Base-by-base conservation (phyloP, 2,797 vertebrate genomes). In the Hemitrygon akajei region DNA sequence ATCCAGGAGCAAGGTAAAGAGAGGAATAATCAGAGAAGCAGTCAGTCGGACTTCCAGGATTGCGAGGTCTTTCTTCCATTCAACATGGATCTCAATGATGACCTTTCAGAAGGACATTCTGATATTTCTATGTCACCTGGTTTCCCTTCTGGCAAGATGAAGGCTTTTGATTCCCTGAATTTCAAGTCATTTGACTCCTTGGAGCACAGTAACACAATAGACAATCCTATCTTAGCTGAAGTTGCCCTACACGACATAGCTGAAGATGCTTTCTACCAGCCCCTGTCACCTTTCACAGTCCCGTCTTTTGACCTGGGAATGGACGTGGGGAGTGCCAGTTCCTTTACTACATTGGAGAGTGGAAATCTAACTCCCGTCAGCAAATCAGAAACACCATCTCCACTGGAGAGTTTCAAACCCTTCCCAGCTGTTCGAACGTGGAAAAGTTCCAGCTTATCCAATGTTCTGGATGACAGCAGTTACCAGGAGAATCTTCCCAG, bases 391-490 rank as follows among this genome's bases (percentile, higher is more conserved):
- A 99, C 98, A 0, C 98, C 98, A 0, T 99, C 99, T 0, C 98
- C 98, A 0, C 95, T 99, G 71, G 99, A 99, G 80, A 97, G 97
- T 80, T 97, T 97, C 91, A 98, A 98, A 94, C 96, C 97, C 10
- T 99, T 99, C 94, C 97, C 97, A 0, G 96, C 97, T 0, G 95
- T 96, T 76, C 96, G 97, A 6, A 97, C 96, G 0, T 97, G 97
- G 94, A 99, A 99, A 96, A 99, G 98, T 95, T 99, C 98, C 95
- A 99, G 98, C 95, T 97, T 99, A 94, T 99, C 99, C 91, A 99
- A 99, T 0, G 98, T 99, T 27, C 96, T 99, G 95, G 99, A 99
- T 0, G 98, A 99, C 3, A 95, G 96, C 95, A 99, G 97, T 96
- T 98, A 97, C 95, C 97, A 97, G 0, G 99, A 99, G 4, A 94